Conservation (phyloP, 2,888 invertebrate species). For the Gymnoscelis rufifasciata region DNA sequence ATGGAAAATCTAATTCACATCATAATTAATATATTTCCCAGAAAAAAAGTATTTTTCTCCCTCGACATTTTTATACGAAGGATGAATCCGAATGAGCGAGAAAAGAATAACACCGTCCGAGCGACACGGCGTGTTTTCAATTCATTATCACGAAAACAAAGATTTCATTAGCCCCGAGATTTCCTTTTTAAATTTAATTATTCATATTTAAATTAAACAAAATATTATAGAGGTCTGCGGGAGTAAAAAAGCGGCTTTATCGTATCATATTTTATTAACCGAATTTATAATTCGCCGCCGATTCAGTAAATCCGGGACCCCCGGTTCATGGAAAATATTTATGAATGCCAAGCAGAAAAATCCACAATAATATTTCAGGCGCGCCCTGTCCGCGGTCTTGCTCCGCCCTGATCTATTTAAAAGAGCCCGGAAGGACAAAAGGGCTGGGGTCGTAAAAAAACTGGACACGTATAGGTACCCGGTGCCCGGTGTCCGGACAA, state of each 20-base stretch:
- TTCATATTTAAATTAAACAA: constrained; percentile 80
- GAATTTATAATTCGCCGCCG: constrained; percentile 77
- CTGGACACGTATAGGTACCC: constrained; percentile 74
- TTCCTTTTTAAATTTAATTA: constrained; percentile 78
- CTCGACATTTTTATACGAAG: constrained; percentile 53
- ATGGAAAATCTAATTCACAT: constrained; percentile 50
- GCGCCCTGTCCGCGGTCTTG: constrained; percentile 66
- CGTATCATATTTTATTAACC: constrained; percentile 79
- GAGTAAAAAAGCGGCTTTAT: constrained; percentile 66
- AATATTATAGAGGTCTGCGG: constrained; percentile 75
- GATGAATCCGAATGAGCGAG: constrained; percentile 73
- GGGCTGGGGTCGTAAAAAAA: constrained; percentile 73
- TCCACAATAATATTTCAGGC: constrained; percentile 78
- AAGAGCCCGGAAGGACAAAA: constrained; percentile 77
- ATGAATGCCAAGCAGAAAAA: constrained; percentile 78
- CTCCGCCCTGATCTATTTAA: constrained; percentile 78
- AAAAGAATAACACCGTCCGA: constrained; percentile 70
- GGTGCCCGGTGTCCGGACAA: constrained; percentile 42
- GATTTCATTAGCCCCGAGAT: constrained; percentile 77
- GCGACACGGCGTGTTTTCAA: constrained; percentile 73
- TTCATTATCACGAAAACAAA: constrained; percentile 79
- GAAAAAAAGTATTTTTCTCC: constrained; percentile 47
- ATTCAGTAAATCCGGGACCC: constrained; percentile 64
- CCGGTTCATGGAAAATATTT: constrained; percentile 68
- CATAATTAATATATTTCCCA: constrained; percentile 67